A percentile compares a stretch with the other conserved stretches of the same genome.
These are phyloP conservation scores for Megalops atlanticus DNA, from an alignment of 2,113 vertebrate species.

Conservation along the genomic window DNA sequence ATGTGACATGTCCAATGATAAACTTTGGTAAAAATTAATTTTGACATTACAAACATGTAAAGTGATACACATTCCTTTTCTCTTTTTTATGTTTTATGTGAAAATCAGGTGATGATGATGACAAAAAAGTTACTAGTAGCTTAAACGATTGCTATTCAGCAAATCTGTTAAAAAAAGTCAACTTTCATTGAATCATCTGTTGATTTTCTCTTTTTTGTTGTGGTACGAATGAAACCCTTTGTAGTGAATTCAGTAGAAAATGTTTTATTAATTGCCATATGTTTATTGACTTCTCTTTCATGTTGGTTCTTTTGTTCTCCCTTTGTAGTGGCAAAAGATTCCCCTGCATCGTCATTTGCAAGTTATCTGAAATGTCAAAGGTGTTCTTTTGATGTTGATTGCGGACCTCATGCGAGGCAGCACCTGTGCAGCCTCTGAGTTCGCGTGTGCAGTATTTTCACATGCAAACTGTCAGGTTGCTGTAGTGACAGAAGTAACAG, in stretches of 20 bases:
- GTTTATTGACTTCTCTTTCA: constrained; percentile 95
- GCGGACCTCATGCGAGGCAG: constrained; percentile 82
- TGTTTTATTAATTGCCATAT: constrained; percentile 95
- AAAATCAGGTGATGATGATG: too few species aligned
- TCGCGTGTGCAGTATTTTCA: constrained; percentile 45
- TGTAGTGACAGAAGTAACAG: background rate
- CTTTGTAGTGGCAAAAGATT: constrained; percentile 92
- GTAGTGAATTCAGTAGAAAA: constrained; percentile 89
- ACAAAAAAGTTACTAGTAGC: too few species aligned
- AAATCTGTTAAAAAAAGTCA: constrained; percentile 67
- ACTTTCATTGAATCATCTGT: constrained; percentile 83
- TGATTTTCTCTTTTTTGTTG: constrained; percentile 73
- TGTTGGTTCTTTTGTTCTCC: constrained; percentile 90
- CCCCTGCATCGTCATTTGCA: constrained; percentile 89
- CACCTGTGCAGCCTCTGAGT: constrained; percentile 61
- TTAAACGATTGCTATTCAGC: constrained; percentile 78
- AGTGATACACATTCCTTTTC: too few species aligned
- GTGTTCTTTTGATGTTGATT: constrained; percentile 93
- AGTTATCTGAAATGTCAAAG: constrained; percentile 92
- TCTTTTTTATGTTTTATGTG: too few species aligned
- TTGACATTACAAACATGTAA: too few species aligned
- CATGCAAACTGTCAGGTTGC: constrained; percentile 39
- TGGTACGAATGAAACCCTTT: constrained; percentile 86
- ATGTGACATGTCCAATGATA: too few species aligned
- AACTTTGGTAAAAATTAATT: too few species aligned